Evolutionary conservation across 2,113 vertebrate species (phyloP).

Genomic region (Psilopsiagon aymara): DNA sequence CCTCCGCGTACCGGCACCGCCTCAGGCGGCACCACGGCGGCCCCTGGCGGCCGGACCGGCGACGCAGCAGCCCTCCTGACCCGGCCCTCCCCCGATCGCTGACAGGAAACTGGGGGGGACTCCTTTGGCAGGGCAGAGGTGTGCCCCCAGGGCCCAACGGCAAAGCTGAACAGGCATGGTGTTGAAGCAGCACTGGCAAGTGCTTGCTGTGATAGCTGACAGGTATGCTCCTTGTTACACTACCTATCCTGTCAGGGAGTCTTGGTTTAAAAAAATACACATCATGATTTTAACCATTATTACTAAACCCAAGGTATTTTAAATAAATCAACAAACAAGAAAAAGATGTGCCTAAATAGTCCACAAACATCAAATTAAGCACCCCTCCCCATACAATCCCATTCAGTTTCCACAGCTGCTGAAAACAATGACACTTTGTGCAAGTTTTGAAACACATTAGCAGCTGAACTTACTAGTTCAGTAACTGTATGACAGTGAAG

Average conservation of each 20-base stretch:
- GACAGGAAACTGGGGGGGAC: rapidly evolving
- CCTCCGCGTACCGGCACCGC: background rate
- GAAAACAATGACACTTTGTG: background rate
- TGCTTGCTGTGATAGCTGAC: rapidly evolving
- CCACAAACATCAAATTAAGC: too few relatives aligned
- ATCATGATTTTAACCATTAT: background rate
- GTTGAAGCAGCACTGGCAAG: background rate
- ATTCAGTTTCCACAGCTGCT: background rate
- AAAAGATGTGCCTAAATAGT: background rate
- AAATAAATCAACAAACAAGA: background rate
- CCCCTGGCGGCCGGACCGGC: background rate
- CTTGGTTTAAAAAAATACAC: background rate
- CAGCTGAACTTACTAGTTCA: background rate
- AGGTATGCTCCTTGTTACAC: rapidly evolving
- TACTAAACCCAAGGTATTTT: background rate
- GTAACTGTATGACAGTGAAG: too few relatives aligned
- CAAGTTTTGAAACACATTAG: background rate
- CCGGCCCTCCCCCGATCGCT: too few relatives aligned
- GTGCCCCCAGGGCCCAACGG: background rate
- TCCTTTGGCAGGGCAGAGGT: rapidly evolving
- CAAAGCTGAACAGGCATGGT: background rate
- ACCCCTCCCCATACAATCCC: too few relatives aligned
- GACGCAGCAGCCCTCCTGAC: too few relatives aligned
- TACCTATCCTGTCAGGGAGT: rapidly evolving
- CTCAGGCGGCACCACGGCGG: background rate